Conservation (phyloP, 2,888 invertebrate species). For the Orthosia incerta region DNA sequence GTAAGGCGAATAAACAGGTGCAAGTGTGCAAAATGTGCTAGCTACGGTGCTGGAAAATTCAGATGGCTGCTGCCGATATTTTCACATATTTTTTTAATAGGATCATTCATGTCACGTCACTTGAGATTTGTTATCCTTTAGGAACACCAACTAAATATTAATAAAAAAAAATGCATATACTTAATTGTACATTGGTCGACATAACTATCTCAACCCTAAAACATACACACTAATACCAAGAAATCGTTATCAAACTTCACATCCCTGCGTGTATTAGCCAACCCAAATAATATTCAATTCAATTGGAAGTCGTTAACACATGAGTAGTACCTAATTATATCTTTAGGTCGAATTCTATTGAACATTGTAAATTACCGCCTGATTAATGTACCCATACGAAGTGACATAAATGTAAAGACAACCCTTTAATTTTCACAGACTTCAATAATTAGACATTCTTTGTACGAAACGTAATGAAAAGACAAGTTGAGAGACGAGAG, state of each 20-base stretch:
- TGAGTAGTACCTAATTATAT: neutral
- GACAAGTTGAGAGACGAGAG: slow-evolving; percentile 10
- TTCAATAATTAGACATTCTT: slow-evolving; percentile 42
- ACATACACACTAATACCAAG: too few species aligned
- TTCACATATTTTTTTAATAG: neutral
- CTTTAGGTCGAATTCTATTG: neutral
- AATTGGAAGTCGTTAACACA: neutral
- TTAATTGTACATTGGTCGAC: too few species aligned
- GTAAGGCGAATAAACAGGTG: neutral
- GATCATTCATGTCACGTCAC: neutral
- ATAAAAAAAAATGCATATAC: too few species aligned
- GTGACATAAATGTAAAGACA: neutral
- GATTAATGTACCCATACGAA: neutral
- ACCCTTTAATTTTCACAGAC: neutral
- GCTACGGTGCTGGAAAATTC: too few species aligned
- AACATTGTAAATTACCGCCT: neutral
- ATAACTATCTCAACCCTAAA: too few species aligned
- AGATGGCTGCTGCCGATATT: neutral
- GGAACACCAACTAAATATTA: too few species aligned
- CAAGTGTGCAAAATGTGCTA: neutral
- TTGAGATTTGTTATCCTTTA: neutral
- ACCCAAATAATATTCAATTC: neutral
- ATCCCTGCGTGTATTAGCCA: neutral
- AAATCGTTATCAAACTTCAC: too few species aligned
- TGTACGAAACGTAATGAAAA: slow-evolving; percentile 41